Conservation (phyloP, 2,888 invertebrate genomes). For the Drosophila greeni region DNA sequence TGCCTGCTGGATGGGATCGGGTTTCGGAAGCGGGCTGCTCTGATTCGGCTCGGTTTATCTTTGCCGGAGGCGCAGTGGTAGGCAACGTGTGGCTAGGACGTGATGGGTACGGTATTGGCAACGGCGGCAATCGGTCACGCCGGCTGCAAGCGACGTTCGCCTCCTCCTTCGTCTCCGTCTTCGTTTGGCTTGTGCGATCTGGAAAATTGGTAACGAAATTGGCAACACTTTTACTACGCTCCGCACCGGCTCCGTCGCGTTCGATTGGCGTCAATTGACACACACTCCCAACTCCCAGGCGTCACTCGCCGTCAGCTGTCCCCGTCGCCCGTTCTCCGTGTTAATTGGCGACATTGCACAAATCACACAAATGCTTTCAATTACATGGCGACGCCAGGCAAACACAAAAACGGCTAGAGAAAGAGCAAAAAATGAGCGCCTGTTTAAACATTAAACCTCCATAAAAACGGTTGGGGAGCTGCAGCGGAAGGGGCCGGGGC, state of each 20-base stretch:
- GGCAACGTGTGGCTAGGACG: conserved; percentile 36
- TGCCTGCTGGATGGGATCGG: conserved; percentile 29
- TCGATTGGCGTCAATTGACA: conserved; percentile 48
- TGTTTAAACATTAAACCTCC: conserved; percentile 58
- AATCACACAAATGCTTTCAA: conserved; percentile 73
- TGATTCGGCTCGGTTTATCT: conserved; percentile 19
- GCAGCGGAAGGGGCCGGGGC: conserved; percentile 1
- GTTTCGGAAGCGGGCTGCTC: conserved; percentile 13
- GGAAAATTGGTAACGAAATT: conserved; percentile 69
- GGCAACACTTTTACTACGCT: conserved; percentile 57
- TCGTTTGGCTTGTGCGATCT: conserved; percentile 45
- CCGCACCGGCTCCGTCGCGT: conserved; percentile 33
- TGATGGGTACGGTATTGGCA: conserved; percentile 17
- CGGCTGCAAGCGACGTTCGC: conserved; percentile 25
- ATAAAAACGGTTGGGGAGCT: conserved; percentile 28
- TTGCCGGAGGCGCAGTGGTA: neutral
- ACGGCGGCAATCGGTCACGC: conserved; percentile 33
- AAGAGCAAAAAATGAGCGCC: conserved; percentile 47
- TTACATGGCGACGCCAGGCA: conserved; percentile 62
- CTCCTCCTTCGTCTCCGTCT: conserved; percentile 35
- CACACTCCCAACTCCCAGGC: conserved; percentile 19
- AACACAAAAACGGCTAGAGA: conserved; percentile 15
- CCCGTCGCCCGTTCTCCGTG: conserved; percentile 1
- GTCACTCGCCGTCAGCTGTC: conserved; percentile 11
- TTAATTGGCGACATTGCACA: conserved; percentile 71